These are phyloP conservation scores for Theretra japonica DNA, from an alignment of 2,888 invertebrate species.

Conservation along the genomic window DNA sequence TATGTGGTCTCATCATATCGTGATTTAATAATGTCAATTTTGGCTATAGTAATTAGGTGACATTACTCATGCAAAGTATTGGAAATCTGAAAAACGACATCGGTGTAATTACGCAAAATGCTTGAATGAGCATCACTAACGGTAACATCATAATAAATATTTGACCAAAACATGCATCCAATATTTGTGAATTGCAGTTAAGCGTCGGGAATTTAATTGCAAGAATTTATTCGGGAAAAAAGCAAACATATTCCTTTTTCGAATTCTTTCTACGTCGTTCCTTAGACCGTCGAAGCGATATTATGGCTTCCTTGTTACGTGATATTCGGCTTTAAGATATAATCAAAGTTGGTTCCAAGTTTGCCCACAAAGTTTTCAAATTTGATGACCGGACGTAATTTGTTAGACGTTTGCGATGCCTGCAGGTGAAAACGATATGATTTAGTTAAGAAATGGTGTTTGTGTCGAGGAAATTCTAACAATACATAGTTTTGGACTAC, in stretches of 20 bases:
- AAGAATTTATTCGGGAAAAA: neutral
- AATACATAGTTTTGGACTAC: neutral
- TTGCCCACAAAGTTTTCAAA: slow-evolving; percentile 43
- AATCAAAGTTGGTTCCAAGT: slow-evolving; percentile 46
- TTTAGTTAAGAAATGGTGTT: neutral
- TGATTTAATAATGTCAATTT: neutral
- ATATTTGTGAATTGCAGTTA: neutral
- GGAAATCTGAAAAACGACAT: neutral
- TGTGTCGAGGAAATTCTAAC: neutral
- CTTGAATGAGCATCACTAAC: neutral
- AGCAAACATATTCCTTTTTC: neutral
- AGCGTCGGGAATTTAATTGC: neutral
- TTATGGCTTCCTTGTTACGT: slow-evolving; percentile 42
- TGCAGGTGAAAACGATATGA: neutral
- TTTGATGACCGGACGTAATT: slow-evolving; percentile 45
- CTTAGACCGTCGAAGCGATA: slow-evolving; percentile 33
- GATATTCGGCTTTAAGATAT: slow-evolving; percentile 41
- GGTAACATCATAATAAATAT: neutral
- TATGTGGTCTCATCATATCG: neutral
- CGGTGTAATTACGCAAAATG: neutral
- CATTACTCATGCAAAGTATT: neutral
- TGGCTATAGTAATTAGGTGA: too few species aligned
- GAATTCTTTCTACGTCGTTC: neutral
- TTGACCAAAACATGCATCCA: neutral
- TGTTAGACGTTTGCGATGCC: slow-evolving; percentile 33